Percentiles rank a stretch among this genome's conserved stretches.
Evolutionary conservation across 2,888 invertebrate genomes (phyloP).

Genomic region (Platycheirus rosarum): DNA sequence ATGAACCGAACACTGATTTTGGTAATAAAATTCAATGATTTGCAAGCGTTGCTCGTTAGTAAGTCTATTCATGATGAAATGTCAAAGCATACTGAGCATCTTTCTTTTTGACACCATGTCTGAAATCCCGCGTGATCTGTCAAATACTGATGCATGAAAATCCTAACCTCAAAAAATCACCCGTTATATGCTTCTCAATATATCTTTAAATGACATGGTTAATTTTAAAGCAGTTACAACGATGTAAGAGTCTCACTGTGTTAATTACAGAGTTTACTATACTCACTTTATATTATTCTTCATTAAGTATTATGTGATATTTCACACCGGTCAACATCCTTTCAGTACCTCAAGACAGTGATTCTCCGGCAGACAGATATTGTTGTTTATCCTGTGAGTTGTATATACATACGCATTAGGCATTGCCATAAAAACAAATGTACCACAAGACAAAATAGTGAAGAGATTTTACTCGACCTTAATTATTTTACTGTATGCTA

Average conservation of each 20-base stretch:
- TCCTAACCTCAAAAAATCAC: too few relatives aligned
- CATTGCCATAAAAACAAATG: conserved; percentile 38
- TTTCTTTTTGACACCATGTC: too few relatives aligned
- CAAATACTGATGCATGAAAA: too few relatives aligned
- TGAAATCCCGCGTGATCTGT: too few relatives aligned
- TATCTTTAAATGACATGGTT: too few relatives aligned
- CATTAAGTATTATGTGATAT: conserved; percentile 7
- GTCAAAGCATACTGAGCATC: too few relatives aligned
- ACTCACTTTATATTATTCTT: conserved; percentile 20
- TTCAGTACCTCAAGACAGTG: conserved; percentile 32
- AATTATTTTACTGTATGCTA: conserved; percentile 39
- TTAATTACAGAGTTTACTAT: conserved; percentile 30
- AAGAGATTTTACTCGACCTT: conserved; percentile 34
- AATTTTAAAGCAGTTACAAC: background rate
- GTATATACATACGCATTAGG: conserved; percentile 32
- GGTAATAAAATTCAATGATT: too few relatives aligned
- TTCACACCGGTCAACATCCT: conserved; percentile 16
- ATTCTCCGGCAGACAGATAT: conserved; percentile 31
- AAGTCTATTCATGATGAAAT: too few relatives aligned
- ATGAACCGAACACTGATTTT: too few relatives aligned
- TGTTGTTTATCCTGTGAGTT: conserved; percentile 19
- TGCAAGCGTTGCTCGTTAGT: too few relatives aligned
- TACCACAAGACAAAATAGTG: conserved; percentile 30
- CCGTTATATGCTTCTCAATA: background rate
- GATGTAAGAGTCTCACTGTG: conserved; percentile 15